Conservation (phyloP, 1,140 invertebrate species). For the Neodiprion virginianus region DNA sequence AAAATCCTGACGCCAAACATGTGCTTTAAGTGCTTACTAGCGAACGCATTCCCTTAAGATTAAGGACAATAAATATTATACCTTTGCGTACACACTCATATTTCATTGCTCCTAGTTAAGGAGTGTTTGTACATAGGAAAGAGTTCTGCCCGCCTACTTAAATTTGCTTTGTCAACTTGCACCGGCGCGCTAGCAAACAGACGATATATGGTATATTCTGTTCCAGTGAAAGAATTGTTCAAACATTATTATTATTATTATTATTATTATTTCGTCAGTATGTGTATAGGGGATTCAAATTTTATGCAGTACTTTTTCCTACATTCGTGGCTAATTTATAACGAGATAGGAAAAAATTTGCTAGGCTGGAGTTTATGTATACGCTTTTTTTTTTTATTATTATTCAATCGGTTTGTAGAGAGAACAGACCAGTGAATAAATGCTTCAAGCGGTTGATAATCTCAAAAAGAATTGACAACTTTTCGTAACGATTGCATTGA, state of each 20-base stretch:
- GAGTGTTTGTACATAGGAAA: neutral
- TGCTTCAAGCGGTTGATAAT: too few relatives aligned
- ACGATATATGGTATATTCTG: too few relatives aligned
- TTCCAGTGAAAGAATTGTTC: too few relatives aligned
- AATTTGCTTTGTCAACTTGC: too few relatives aligned
- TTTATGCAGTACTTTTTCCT: neutral
- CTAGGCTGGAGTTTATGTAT: neutral
- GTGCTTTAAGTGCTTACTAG: slow-evolving; percentile 7
- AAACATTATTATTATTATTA: too few relatives aligned
- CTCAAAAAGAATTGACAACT: too few relatives aligned
- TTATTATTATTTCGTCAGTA: too few relatives aligned
- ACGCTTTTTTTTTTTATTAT: neutral
- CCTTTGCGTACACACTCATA: slow-evolving; percentile 5
- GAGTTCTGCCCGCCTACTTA: neutral
- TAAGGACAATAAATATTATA: slow-evolving; percentile 7
- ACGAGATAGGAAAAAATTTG: neutral
- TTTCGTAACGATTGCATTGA: too few relatives aligned
- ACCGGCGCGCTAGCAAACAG: too few relatives aligned
- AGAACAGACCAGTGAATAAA: too few relatives aligned
- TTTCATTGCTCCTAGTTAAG: slow-evolving; percentile 1
- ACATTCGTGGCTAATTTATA: neutral
- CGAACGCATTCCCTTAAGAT: neutral
- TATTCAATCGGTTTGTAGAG: neutral
- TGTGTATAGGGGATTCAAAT: too few relatives aligned
- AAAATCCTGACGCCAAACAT: neutral